Conservation (phyloP, 2,113 vertebrate species). For the Coptodon bakossiorum region DNA sequence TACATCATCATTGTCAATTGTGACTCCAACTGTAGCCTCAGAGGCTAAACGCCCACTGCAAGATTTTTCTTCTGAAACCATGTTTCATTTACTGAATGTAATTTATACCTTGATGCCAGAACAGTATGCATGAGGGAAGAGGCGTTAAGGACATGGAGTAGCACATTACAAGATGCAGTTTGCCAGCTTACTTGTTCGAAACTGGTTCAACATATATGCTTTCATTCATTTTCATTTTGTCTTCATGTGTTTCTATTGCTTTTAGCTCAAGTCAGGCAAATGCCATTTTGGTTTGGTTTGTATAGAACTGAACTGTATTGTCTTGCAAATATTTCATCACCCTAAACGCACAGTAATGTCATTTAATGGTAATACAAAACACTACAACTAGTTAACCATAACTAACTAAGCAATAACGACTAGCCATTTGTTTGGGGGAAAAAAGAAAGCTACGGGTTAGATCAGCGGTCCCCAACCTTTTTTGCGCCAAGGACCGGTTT, state of each 20-base stretch:
- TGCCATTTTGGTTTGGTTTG: background rate
- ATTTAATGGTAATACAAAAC: background rate
- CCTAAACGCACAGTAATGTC: background rate
- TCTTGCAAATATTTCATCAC: background rate
- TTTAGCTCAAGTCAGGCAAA: background rate
- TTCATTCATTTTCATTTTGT: background rate
- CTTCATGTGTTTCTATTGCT: background rate
- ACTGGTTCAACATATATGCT: background rate
- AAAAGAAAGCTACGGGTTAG: background rate
- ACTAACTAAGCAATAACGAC: background rate
- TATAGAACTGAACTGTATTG: background rate
- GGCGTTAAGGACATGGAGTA: background rate
- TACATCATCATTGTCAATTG: background rate
- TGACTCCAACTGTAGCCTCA: background rate
- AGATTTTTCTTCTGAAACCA: background rate
- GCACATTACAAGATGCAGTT: background rate
- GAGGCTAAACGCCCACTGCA: background rate
- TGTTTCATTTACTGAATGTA: background rate
- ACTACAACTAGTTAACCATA: background rate
- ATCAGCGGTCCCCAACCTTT: background rate
- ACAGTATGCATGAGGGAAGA: background rate
- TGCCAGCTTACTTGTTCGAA: background rate
- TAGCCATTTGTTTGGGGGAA: accelerated
- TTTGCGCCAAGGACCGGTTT: background rate
- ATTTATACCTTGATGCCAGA: background rate